Percentiles rank a stretch among this genome's conserved stretches.
These are phyloP conservation scores for Leptoteleia sp. DNA, from an alignment of 1,140 invertebrate genomes.

Conservation along the genomic window DNA sequence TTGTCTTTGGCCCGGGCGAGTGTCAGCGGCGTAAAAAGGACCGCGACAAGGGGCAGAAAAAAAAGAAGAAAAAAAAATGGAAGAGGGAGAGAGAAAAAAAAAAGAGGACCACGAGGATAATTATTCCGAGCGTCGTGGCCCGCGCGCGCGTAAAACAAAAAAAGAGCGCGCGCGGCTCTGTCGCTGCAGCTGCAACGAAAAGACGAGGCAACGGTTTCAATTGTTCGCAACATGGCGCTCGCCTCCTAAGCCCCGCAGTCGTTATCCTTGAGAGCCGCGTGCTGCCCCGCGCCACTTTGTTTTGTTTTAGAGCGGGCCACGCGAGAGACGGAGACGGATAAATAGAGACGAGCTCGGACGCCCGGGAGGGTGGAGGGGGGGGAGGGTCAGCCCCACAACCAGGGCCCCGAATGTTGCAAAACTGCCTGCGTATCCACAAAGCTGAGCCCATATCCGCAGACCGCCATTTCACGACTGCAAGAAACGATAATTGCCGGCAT, in stretches of 20 bases:
- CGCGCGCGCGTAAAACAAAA: constrained; percentile 51
- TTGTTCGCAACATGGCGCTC: constrained; percentile 78
- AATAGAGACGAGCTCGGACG: constrained; percentile 39
- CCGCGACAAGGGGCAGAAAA: constrained; percentile 39
- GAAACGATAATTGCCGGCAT: constrained; percentile 74
- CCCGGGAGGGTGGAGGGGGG: too few relatives aligned
- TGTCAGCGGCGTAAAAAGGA: constrained; percentile 50
- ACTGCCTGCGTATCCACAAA: constrained; percentile 69
- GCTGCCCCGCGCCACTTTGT: constrained; percentile 73
- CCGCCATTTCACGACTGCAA: constrained; percentile 67
- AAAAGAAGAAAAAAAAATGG: too few relatives aligned
- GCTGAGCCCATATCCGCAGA: constrained; percentile 62
- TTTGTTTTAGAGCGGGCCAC: constrained; percentile 77
- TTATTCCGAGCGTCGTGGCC: constrained; percentile 47
- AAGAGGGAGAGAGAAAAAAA: too few relatives aligned
- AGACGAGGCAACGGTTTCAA: constrained; percentile 77
- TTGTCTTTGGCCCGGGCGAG: constrained; percentile 21
- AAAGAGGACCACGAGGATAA: constrained; percentile 30
- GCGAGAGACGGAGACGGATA: constrained; percentile 67
- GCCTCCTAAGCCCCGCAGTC: constrained; percentile 75
- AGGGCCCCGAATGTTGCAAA: constrained; percentile 75
- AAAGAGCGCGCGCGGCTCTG: constrained; percentile 40
- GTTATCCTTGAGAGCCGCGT: constrained; percentile 80
- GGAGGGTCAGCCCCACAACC: constrained; percentile 66
- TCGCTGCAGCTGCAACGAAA: constrained; percentile 70